These are phyloP conservation scores for Holothuria scabra DNA, from an alignment of 53 echinoderm and acorn worm genomes.

Conservation along the genomic window DNA sequence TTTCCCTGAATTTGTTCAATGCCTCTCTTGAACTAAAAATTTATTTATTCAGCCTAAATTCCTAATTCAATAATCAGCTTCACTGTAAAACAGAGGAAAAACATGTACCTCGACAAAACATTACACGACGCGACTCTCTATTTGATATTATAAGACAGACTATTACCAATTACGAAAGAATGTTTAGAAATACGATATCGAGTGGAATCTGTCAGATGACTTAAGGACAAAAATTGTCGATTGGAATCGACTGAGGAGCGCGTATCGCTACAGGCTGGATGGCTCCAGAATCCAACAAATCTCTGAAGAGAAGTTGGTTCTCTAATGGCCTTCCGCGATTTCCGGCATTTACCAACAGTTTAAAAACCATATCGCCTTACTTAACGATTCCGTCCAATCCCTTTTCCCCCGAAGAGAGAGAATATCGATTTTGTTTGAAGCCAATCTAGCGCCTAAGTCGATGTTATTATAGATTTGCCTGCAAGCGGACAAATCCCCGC, in stretches of 20 bases:
- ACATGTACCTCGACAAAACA: no score
- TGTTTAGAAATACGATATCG: no score
- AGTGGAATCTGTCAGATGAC: no score
- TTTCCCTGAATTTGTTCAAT: not conserved
- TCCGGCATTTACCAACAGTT: slow-evolving; percentile 32
- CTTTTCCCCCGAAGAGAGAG: slow-evolving; percentile 41
- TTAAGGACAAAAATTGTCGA: no score
- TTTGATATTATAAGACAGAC: no score
- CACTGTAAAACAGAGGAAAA: not conserved
- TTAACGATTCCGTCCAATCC: slow-evolving; percentile 28
- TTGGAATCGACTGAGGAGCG: no score
- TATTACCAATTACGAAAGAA: no score
- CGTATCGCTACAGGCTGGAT: slow-evolving; percentile 18
- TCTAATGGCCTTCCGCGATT: slow-evolving; percentile 44
- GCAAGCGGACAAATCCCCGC: slow-evolving; percentile 36
- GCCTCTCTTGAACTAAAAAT: no score
- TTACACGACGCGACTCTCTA: no score
- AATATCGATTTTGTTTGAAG: slow-evolving; percentile 19
- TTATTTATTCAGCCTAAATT: slow-evolving; percentile 21
- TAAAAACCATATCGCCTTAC: slow-evolving; percentile 47
- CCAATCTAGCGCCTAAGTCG: not conserved
- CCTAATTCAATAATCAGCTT: slow-evolving; percentile 12
- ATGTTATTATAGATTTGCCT: slow-evolving; percentile 37
- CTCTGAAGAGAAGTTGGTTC: slow-evolving; percentile 18
- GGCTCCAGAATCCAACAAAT: not conserved